These are phyloP conservation scores for Phortica variegata DNA, from an alignment of 1,140 invertebrate genomes.

Conservation along the genomic window DNA sequence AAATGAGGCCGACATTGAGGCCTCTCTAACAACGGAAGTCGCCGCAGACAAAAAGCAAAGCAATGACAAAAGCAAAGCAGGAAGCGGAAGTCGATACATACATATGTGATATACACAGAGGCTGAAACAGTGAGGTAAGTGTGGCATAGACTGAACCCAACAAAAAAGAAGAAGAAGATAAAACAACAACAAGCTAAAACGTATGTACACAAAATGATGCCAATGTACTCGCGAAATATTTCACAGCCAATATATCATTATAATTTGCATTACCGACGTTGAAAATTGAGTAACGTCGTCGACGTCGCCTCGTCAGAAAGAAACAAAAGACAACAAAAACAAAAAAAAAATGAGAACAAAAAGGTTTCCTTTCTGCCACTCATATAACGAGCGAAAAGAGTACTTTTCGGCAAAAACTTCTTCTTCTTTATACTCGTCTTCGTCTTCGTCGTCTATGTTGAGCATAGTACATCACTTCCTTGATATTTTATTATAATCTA, in stretches of 20 bases:
- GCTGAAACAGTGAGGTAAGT: no score
- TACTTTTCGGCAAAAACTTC: slow-evolving; percentile 31
- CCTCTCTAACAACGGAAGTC: not conserved
- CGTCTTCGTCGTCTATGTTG: not conserved
- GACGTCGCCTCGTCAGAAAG: not conserved
- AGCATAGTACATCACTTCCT: no score
- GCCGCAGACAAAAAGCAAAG: not conserved
- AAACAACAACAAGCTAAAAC: slow-evolving; percentile 1
- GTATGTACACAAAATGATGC: not conserved
- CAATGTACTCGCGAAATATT: slow-evolving; percentile 37
- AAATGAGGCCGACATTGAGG: slow-evolving; percentile 6
- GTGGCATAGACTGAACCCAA: not conserved
- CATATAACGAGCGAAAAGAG: no score
- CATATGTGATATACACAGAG: no score
- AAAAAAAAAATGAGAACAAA: not conserved
- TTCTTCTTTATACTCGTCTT: not conserved
- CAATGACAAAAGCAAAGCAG: no score
- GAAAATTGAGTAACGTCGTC: slow-evolving; percentile 44
- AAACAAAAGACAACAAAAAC: not conserved
- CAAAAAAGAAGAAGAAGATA: not conserved
- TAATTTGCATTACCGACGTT: slow-evolving; percentile 51
- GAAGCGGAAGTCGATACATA: no score
- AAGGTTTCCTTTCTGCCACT: no score
- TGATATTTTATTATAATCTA: not conserved
- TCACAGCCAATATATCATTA: slow-evolving; percentile 56